A percentile compares a stretch with the other conserved stretches of the same genome.
These are phyloP conservation scores for Drosophila mimetica DNA, from an alignment of 2,888 invertebrate species.

Conservation along the genomic window DNA sequence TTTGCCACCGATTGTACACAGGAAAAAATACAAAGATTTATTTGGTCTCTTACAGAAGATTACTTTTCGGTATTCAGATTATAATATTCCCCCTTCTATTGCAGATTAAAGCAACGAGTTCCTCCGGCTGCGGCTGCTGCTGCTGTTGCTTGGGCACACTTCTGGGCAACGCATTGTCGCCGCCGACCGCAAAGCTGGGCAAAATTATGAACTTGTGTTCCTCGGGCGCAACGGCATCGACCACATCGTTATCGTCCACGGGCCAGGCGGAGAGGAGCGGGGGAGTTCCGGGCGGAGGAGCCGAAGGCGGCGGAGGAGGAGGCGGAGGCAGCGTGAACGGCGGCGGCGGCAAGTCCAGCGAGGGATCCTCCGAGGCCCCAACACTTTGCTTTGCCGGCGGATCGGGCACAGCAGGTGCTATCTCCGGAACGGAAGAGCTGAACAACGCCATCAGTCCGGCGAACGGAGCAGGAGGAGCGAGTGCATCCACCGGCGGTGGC, in stretches of 20 bases:
- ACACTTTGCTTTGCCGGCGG: constrained; percentile 65
- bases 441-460: constrained; percentile 31
- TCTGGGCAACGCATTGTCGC: constrained; percentile 82
- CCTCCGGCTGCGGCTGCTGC: constrained; percentile 57
- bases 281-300: constrained; percentile 52
- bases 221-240: constrained; percentile 83
- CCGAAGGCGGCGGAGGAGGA: constrained; percentile 71
- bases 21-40: constrained; percentile 1
- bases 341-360: constrained; percentile 53
- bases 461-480: constrained; percentile 45
- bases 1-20: constrained; percentile 6
- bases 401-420: constrained; percentile 31
- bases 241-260: constrained; percentile 79
- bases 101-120: constrained; percentile 63
- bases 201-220: constrained; percentile 85
- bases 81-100: not conserved
- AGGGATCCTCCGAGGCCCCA: constrained; percentile 47
- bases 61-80: not conserved
- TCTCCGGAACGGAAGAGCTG: constrained; percentile 30
- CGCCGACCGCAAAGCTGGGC: constrained; percentile 81
- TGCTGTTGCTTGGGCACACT: constrained; percentile 66
- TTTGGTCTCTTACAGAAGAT: not conserved
- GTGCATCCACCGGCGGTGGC: constrained; percentile 5
- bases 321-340: constrained; percentile 56
- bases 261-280: constrained; percentile 68